phyloP scores from a whole-genome alignment of 2,888 invertebrate genomes.

The Oscheius sp. region DNA sequence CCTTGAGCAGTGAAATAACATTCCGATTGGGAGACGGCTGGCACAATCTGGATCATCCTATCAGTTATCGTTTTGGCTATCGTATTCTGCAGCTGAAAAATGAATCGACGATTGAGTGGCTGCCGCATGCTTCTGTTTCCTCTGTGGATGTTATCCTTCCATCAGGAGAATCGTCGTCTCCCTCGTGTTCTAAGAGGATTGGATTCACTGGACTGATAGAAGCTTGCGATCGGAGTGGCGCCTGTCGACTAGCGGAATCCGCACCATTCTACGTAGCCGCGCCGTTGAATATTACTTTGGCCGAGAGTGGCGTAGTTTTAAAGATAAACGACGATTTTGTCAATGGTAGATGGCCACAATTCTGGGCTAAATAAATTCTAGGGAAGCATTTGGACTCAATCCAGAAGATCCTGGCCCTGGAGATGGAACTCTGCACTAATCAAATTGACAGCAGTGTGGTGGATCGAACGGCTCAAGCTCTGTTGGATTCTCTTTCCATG shows the following conservation, averaged over 20 bases:
- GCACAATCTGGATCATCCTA: background rate
- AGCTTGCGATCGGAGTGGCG: constrained; percentile 50
- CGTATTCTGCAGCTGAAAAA: background rate
- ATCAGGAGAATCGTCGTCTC: constrained; percentile 4
- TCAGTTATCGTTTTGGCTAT: constrained; percentile 24
- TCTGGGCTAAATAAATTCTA: constrained; percentile 3
- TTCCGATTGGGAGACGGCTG: constrained; percentile 26
- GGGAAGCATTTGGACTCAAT: constrained; percentile 41
- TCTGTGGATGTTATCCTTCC: constrained; percentile 7
- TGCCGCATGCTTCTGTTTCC: background rate
- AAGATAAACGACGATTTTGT: constrained; percentile 44
- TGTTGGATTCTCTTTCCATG: constrained; percentile 21
- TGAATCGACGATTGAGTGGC: constrained; percentile 17
- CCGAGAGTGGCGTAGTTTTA: constrained; percentile 38
- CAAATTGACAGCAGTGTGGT: constrained; percentile 38
- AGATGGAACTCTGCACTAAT: constrained; percentile 42
- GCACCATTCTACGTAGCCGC: constrained; percentile 37
- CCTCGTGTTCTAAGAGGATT: constrained; percentile 49
- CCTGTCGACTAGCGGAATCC: constrained; percentile 49
- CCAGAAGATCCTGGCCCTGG: constrained; percentile 41
- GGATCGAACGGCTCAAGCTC: constrained; percentile 38
- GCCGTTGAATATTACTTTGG: constrained; percentile 39
- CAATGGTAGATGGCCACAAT: constrained; percentile 41
- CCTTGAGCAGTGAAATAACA: constrained; percentile 18
- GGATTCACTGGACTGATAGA: constrained; percentile 51